These are phyloP conservation scores for Agrotis clavis DNA, from an alignment of 2,888 invertebrate species.

Conservation along the genomic window DNA sequence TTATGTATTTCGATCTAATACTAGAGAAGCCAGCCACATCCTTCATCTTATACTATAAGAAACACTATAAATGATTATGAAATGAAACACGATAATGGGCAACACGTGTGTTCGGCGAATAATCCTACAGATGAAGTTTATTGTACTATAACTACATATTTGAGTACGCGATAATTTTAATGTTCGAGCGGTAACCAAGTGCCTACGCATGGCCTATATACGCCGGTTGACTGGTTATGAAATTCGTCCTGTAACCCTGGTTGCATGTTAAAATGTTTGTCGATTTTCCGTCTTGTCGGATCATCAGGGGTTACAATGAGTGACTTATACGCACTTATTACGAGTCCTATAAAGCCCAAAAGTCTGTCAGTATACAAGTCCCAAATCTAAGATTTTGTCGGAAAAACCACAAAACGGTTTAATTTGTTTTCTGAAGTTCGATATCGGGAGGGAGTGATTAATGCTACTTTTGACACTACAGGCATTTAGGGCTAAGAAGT, in stretches of 20 bases:
- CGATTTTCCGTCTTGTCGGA: not conserved
- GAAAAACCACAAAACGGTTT: too few species aligned
- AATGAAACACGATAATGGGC: conserved; percentile 10
- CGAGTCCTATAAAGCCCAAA: too few species aligned
- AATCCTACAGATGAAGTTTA: conserved; percentile 1
- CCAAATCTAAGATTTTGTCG: too few species aligned
- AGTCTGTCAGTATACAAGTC: too few species aligned
- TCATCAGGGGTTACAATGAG: not conserved
- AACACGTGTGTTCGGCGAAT: not conserved
- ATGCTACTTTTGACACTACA: too few species aligned
- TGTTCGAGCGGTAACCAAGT: conserved; percentile 17
- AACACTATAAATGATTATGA: conserved; percentile 8
- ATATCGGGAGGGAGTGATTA: too few species aligned
- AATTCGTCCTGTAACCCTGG: not conserved
- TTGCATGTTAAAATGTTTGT: not conserved
- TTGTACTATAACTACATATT: conserved; percentile 11
- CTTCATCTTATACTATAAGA: too few species aligned
- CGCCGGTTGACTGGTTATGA: not conserved
- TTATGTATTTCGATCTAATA: too few species aligned
- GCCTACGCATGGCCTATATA: not conserved
- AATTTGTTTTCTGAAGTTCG: too few species aligned
- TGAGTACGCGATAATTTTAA: conserved; percentile 32
- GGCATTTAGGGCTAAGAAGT: too few species aligned
- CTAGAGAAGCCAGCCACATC: not conserved
- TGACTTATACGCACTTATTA: not conserved